Conservation (phyloP, 1,140 invertebrate species). For the Drosophila virilis region DNA sequence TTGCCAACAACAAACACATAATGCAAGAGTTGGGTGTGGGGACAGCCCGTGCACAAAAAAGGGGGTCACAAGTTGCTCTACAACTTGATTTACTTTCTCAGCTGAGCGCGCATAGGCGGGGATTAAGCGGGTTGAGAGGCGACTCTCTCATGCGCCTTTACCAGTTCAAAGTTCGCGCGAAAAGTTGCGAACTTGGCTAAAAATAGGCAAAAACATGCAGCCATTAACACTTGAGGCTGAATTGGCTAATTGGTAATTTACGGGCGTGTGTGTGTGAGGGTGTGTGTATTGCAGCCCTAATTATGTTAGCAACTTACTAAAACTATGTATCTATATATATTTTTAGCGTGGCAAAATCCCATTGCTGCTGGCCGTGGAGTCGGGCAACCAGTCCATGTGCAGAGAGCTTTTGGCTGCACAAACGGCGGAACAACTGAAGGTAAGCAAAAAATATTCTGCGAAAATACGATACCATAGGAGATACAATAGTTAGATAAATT, state of each 20-base stretch:
- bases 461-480: background rate
- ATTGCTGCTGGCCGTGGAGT: constrained; percentile 95
- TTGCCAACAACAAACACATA: constrained; percentile 81
- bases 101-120: constrained; percentile 9
- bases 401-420: constrained; percentile 94
- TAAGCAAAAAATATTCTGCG: constrained; percentile 58
- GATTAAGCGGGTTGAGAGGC: background rate
- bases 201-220: constrained; percentile 72
- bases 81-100: constrained; percentile 52
- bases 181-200: constrained; percentile 80
- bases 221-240: constrained; percentile 79
- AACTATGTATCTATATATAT: constrained; percentile 69
- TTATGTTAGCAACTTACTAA: constrained; percentile 41
- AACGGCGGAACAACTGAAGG: constrained; percentile 91
- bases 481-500: background rate
- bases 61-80: constrained; percentile 69
- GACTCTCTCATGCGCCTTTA: constrained; percentile 34
- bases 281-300: constrained; percentile 49
- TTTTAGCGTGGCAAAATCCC: constrained; percentile 95
- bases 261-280: constrained; percentile 15
- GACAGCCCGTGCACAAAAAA: constrained; percentile 51
- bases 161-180: constrained; percentile 71
- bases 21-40: constrained; percentile 26
- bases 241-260: constrained; percentile 82
- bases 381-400: constrained; percentile 96